These are phyloP conservation scores for Phoenicopterus ruber DNA, from an alignment of 2,113 vertebrate genomes.

Conservation along the genomic window DNA sequence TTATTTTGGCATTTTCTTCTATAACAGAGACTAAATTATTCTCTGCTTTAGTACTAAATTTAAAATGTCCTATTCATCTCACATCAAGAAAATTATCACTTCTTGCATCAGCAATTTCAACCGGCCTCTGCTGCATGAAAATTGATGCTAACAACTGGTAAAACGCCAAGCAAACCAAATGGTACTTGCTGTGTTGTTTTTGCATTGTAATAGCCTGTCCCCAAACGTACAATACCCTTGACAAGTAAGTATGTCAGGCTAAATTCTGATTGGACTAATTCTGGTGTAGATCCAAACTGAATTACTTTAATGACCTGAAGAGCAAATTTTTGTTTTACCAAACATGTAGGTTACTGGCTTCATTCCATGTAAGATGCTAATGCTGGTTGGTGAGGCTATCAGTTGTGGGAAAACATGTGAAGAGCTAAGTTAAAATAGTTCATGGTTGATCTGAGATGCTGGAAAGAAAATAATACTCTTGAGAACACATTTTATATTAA, in stretches of 20 bases:
- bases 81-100: conserved; percentile 18
- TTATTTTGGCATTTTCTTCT: neutral
- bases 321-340: neutral
- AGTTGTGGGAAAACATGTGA: neutral
- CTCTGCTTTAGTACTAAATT: neutral
- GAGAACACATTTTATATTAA: neutral
- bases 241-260: neutral
- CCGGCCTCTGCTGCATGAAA: neutral
- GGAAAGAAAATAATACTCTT: neutral
- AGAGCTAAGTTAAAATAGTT: neutral
- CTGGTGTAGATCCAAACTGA: neutral
- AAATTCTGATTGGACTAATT: neutral
- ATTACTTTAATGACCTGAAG: neutral
- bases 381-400: neutral
- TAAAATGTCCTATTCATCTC: conserved; percentile 1
- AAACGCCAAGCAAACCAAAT: neutral
- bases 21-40: neutral
- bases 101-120: conserved; percentile 12
- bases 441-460: neutral
- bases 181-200: neutral
- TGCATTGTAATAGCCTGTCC: neutral
- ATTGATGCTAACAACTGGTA: neutral
- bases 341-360: neutral
- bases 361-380: neutral
- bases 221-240: neutral